Conservation (phyloP, 2,113 vertebrate species). For the Emydocephalus ijimae region DNA sequence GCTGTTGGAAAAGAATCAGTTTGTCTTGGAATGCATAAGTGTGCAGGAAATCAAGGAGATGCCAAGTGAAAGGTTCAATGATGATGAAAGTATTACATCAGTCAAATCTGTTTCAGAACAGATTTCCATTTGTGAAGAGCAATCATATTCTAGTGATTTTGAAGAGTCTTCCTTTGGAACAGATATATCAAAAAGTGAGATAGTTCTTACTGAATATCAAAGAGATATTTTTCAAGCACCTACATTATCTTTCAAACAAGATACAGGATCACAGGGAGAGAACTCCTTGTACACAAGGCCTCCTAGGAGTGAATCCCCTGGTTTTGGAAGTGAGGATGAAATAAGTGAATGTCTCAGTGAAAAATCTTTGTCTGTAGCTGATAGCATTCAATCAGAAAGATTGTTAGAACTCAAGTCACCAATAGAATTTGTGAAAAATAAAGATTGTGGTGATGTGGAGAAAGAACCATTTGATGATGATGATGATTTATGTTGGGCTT, state of each 20-base stretch:
- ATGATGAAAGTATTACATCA: conserved; percentile 20
- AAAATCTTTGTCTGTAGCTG: conserved; percentile 65
- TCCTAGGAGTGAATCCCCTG: conserved; percentile 57
- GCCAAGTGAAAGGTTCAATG: conserved; percentile 23
- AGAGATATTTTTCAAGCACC: conserved; percentile 75
- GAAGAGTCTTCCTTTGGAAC: conserved; percentile 65
- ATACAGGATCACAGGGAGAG: conserved; percentile 43
- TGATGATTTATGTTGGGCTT: conserved; percentile 41
- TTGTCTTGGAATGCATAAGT: conserved; percentile 33
- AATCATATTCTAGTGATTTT: conserved; percentile 65
- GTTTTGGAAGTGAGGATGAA: conserved; percentile 75
- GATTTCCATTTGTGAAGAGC: conserved; percentile 51
- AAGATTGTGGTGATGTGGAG: conserved; percentile 63
- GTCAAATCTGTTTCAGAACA: conserved; percentile 50
- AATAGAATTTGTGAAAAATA: conserved; percentile 62
- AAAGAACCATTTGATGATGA: conserved; percentile 38
- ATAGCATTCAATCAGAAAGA: conserved; percentile 65
- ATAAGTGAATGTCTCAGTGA: conserved; percentile 79
- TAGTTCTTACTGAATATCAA: conserved; percentile 54
- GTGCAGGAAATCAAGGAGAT: conserved; percentile 46
- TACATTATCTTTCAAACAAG: conserved; percentile 56
- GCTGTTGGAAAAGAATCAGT: conserved; percentile 43
- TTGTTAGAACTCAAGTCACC: conserved; percentile 73
- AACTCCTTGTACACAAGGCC: conserved; percentile 53
- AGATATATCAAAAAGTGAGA: conserved; percentile 52